A percentile compares a stretch with the other conserved stretches of the same genome.
Conservation (phyloP, 2,797 vertebrate species). For the Champsocephalus esox region DNA sequence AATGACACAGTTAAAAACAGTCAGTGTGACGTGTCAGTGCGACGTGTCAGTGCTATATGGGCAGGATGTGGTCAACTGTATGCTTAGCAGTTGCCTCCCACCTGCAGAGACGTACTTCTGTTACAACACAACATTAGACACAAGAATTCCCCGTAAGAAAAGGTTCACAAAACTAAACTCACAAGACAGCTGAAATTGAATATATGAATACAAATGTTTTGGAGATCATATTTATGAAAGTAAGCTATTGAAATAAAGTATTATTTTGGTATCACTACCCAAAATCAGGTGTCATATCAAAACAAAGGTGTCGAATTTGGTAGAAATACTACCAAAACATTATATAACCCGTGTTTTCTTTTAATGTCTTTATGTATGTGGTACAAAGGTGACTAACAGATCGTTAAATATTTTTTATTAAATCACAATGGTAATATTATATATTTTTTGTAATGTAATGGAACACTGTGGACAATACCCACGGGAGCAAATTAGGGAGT, state of each 20-base stretch:
- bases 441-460: too few species aligned
- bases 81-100: constrained; percentile 63
- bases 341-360: too few species aligned
- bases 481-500: too few species aligned
- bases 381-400: too few species aligned
- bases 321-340: too few species aligned
- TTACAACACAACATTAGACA: constrained; percentile 32
- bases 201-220: background rate
- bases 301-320: too few species aligned
- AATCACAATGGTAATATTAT: too few species aligned
- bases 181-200: too few species aligned
- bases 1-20: constrained; percentile 54
- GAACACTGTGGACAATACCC: too few species aligned
- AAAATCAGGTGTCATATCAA: constrained; percentile 1
- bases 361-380: too few species aligned
- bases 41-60: constrained; percentile 44
- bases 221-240: background rate
- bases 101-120: constrained; percentile 61
- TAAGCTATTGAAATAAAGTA: background rate
- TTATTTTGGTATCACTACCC: background rate
- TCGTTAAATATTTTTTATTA: too few species aligned
- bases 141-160: constrained; percentile 22
- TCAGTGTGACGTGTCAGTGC: constrained; percentile 34
- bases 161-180: background rate
- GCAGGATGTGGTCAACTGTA: constrained; percentile 75